Base-by-base conservation (phyloP, 2,888 invertebrate species). In the Anarsia innoxiella region DNA sequence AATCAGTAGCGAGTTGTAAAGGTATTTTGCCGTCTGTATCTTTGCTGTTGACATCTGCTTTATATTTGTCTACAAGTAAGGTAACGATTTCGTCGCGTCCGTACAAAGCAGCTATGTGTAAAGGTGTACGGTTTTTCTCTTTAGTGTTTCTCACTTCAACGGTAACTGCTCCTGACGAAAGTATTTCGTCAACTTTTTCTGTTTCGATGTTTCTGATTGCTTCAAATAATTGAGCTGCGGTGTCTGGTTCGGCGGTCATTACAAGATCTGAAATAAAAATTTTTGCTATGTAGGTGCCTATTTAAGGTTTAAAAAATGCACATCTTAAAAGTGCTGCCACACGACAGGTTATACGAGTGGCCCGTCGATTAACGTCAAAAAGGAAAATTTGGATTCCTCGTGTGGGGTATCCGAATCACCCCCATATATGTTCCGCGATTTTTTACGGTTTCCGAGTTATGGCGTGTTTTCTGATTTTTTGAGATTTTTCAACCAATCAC, bases 1-100 rank as follows among this genome's bases (percentile, higher is more conserved):
- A 19, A 26, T 43, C 40, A 9, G 40, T 35, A 8, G 40, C 40
- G 1, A 36, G 10, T 15, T 43, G 35, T 13, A 43, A 15, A 9
- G 43, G 43, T 2, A 37, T 37, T n/a, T 40, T 10, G 2, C 38
- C 43, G 2, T 16, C n/a, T 4, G 13, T 14, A 12, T 38, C 27
- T 27, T 2, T 27, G 10, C 4, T 12, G 27, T 27, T 27, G 3
- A 27, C 27, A 27, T 27, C 27, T 2, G 27, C 27, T 2, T 27
- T 3, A 12, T 27, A 12, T 12, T 27, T 27, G n/a, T 27, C 27
- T 11, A 27, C 27, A 3, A 27, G 9, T 9, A 12, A 8, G 12
- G 12, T 12, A 12, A 27, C 27, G 3, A 27, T 11, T 12, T 27
- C 27, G 27, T 27, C 10, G 5, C 12, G 9, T 2, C 9, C 12